Base-by-base conservation (phyloP, 2,888 invertebrate species). In the Volucella inanis region DNA sequence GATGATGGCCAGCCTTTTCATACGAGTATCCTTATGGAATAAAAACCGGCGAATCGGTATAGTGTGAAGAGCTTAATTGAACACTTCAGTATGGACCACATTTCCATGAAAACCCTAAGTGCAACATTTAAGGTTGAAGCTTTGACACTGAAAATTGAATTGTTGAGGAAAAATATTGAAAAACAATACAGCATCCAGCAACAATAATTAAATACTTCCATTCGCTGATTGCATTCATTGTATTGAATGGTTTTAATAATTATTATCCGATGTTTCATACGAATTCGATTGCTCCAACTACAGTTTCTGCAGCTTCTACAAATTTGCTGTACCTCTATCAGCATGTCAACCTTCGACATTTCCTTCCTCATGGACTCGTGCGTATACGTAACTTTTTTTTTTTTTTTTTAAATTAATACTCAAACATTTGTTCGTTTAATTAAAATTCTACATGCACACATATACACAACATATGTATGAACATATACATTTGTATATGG, bases 351-450 rank as follows among this genome's bases (percentile, higher is more conserved):
- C 6, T 31, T 6, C 31, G 31, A 31, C 31, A 6, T 31, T 31
- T 31, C 31, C 31, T 6, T 31, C 6, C 31, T 0, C 31, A 31
- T 31, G 6, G 31, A 31, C 31, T 31, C 31, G 31, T 31, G 31
- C 31, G 31, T 31, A 31, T 31, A 31, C 31, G 31, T 31, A 31
- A 31, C 6, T 6, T 31, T 31, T 22, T 22, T 22, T 22, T 22
- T 22, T 41, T 11, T 55, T 38, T 57, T 14, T 43, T 14, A 65
- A 65, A 59, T 81, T 71, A 71, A 81, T 61, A 67, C 76, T 49
- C 76, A 71, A 82, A 82, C 71, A 82, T 82, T 76, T 76, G 76
- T 71, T 71, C 71, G 61, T 82, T 65, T 71, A 76, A 82, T 82
- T 82, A 76, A 82, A 71, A 76, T 76, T 71, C 67, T 76, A 67